These are phyloP conservation scores for Hylaeus volcanicus DNA, from an alignment of 1,140 invertebrate species.

Conservation along the genomic window DNA sequence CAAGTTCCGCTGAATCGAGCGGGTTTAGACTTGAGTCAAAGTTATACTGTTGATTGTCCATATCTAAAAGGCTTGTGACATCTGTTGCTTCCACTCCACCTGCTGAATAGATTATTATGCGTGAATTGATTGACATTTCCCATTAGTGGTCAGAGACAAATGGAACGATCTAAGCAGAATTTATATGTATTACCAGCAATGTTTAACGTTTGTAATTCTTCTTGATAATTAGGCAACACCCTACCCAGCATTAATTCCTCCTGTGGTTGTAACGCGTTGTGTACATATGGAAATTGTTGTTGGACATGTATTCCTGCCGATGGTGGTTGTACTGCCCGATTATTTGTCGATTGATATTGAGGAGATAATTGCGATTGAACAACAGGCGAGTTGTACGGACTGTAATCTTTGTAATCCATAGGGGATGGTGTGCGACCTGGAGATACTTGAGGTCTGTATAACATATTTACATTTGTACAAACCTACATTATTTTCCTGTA, in stretches of 20 bases:
- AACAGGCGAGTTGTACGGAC: conserved; percentile 41
- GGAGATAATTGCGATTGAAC: conserved; percentile 52
- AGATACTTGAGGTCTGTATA: conserved; percentile 61
- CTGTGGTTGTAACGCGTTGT: conserved; percentile 17
- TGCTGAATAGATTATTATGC: background rate
- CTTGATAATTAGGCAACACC: conserved; percentile 44
- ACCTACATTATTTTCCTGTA: background rate
- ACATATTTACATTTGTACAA: background rate
- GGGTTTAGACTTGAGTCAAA: conserved; percentile 60
- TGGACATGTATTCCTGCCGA: conserved; percentile 9
- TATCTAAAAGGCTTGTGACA: conserved; percentile 55
- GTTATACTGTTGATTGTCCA: conserved; percentile 67
- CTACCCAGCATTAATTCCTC: conserved; percentile 48
- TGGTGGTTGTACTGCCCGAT: conserved; percentile 40
- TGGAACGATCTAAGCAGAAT: background rate
- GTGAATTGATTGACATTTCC: background rate
- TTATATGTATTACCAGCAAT: conserved; percentile 36
- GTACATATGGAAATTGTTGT: conserved; percentile 45
- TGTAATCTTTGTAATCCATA: conserved; percentile 53
- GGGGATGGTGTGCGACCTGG: conserved; percentile 69
- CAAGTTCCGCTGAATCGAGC: conserved; percentile 59
- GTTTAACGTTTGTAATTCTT: conserved; percentile 43
- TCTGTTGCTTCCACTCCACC: conserved; percentile 22
- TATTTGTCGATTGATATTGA: conserved; percentile 46
- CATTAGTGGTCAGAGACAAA: background rate